phyloP scores from a whole-genome alignment of 1,140 invertebrate species.

The Lycorma delicatula region DNA sequence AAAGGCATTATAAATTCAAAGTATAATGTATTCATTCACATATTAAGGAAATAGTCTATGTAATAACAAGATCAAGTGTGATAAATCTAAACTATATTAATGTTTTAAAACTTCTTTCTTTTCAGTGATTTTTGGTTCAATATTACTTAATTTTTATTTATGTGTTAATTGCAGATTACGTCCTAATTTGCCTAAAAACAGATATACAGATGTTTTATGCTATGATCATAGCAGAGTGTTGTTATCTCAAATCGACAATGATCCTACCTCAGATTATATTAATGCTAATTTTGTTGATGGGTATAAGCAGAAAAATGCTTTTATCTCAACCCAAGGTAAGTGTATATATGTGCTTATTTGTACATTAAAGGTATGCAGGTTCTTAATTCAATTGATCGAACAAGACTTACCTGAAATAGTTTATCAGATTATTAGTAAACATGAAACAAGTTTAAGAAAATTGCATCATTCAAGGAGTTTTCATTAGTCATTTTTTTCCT shows the following conservation, averaged over 20 bases:
- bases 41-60: too few species aligned
- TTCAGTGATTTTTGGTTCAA: too few species aligned
- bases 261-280: conserved; percentile 83
- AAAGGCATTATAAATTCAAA: too few species aligned
- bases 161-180: conserved; percentile 50
- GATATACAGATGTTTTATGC: conserved; percentile 93
- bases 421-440: not conserved
- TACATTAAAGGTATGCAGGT: not conserved
- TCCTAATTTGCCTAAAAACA: conserved; percentile 82
- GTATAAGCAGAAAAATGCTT: conserved; percentile 95
- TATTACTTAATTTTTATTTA: not conserved
- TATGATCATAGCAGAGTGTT: conserved; percentile 90
- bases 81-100: too few species aligned
- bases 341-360: not conserved
- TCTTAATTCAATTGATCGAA: not conserved
- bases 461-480: too few species aligned
- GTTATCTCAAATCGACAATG: conserved; percentile 61
- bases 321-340: conserved; percentile 92
- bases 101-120: too few species aligned
- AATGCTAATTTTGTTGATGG: conserved; percentile 98
- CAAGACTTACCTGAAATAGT: not conserved
- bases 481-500: too few species aligned
- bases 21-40: too few species aligned
- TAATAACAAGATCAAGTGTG: too few species aligned
- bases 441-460: too few species aligned